A percentile compares a stretch with the other conserved stretches of the same genome.
phyloP scores from a whole-genome alignment of 1,140 invertebrate genomes.

The Aphaenogaster rudis region DNA sequence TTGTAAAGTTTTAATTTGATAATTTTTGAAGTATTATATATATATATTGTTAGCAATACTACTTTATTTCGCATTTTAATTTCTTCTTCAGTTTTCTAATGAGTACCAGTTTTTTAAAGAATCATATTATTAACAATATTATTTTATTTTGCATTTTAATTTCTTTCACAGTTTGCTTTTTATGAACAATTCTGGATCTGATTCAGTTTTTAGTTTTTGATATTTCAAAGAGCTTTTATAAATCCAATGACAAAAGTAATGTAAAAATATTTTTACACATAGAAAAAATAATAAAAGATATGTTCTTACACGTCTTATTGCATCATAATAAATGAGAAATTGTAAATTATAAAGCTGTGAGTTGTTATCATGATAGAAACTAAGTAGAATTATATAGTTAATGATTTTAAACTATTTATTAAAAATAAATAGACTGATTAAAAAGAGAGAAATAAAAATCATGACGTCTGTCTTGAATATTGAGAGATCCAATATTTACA shows the following conservation, averaged over 20 bases:
- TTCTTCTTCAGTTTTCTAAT: background rate
- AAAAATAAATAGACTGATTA: background rate
- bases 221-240: background rate
- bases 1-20: background rate
- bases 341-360: background rate
- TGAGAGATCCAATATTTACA: background rate
- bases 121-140: background rate
- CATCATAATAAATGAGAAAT: background rate
- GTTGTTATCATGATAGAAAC: background rate
- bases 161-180: background rate
- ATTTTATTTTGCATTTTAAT: background rate
- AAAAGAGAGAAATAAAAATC: background rate
- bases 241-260: background rate
- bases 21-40: background rate
- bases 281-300: background rate
- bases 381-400: background rate
- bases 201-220: background rate
- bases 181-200: background rate
- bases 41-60: background rate
- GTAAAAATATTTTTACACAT: background rate
- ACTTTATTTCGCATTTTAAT: background rate
- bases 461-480: background rate
- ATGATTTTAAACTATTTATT: background rate
- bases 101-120: background rate
- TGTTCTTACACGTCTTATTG: background rate